phyloP scores from a whole-genome alignment of 2,797 vertebrate genomes.

The Numenius phaeopus region DNA sequence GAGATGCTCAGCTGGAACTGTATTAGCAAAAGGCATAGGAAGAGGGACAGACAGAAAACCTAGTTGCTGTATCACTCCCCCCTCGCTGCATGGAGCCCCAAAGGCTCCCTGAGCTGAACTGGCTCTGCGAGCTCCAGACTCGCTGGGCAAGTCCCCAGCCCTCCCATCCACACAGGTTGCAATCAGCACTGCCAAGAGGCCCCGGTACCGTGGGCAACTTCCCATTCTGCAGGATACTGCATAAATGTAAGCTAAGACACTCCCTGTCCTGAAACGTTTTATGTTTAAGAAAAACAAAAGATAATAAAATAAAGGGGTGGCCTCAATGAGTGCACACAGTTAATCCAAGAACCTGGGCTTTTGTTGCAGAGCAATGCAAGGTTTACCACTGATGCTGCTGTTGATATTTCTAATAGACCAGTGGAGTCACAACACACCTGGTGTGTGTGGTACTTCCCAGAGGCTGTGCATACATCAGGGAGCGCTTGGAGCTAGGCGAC shows the following conservation, averaged over 20 bases:
- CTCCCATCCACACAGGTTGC: not conserved
- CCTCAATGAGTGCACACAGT: not conserved
- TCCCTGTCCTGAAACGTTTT: not conserved
- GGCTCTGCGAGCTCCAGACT: not conserved
- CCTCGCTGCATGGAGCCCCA: fast-evolving
- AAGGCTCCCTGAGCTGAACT: not conserved
- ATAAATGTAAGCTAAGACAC: not conserved
- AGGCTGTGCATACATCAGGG: fast-evolving
- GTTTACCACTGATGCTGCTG: not conserved
- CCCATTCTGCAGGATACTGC: not conserved
- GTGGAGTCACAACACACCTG: not conserved
- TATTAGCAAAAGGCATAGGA: not conserved
- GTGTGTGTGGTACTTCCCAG: not conserved
- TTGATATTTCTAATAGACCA: not conserved
- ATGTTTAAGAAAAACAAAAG: not conserved
- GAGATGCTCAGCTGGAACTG: not conserved
- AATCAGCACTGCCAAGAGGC: not conserved
- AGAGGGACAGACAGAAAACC: not conserved
- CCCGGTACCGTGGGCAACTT: not conserved
- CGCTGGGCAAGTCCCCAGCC: fast-evolving
- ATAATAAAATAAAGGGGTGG: not conserved
- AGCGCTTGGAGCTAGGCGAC: not conserved
- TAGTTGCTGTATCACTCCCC: not conserved
- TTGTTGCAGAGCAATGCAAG: not conserved
- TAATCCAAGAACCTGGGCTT: not conserved